Base-by-base conservation (phyloP, 2,113 vertebrate genomes). In the Poeciliopsis turrubarensis region DNA sequence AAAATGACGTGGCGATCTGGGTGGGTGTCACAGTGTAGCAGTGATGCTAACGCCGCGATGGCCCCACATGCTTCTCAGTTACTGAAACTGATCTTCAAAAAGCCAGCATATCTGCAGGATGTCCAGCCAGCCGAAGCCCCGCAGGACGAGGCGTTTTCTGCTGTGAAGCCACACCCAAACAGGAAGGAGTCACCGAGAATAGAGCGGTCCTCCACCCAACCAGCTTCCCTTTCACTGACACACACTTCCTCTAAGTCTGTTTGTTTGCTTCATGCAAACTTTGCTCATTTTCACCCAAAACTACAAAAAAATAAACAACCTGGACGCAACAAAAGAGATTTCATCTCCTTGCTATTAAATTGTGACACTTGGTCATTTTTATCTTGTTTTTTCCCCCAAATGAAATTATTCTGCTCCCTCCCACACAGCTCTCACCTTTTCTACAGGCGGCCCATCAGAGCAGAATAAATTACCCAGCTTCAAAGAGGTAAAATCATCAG, bases 151-250 rank as follows among this genome's bases (percentile, higher is more conserved):
- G 29, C 65, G 70, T 83, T 83, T 82, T 78, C 57, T 79, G 51
- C 82, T 77, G 72, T 72, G 69, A 86, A 64, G 79, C 70, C 82
- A 72, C 89, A 87, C 90, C 87, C 79, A 70, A 75, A 83, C 81
- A 89, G 81, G 84, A 89, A 87, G 77, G 57, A 87, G 72, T 82
- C 80, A 85, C 67, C 73, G 30, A 73, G 71, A 89, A 84, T 84
- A 85, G 86, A 70, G 37, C n/a, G 14, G 4, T 65, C 66, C 83
- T 61, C 66, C 85, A 68, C 79, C 85, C 85, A 62, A 32, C 70
- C 78, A 72, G 77, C 84, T 91, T 91, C 89, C 86, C 60, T 68
- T 86, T 79, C 41, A 47, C 76, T 37, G 11, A 80, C 67, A 83
- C 87, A 82, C 73, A 81, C 71, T 87, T 89, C 80, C 81, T 84